Base-by-base conservation (phyloP, 2,797 vertebrate species). In the Buphagus erythrorhynchus region DNA sequence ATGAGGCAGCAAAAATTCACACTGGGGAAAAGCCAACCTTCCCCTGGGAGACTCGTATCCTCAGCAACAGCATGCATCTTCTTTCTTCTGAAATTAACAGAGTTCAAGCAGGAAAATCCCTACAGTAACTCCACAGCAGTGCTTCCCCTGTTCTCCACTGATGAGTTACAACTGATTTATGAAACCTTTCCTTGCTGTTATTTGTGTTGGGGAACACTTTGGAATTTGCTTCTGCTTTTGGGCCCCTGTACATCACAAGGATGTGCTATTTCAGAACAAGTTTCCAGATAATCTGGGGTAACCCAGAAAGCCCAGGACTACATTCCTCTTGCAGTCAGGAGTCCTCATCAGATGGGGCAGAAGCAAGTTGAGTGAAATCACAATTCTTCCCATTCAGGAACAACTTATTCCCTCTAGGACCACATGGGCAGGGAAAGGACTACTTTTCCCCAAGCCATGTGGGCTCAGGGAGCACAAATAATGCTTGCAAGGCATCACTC, bases 1-100 rank as follows among this genome's bases (percentile, higher is more conserved):
- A 63, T 10, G 14, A 82, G 57, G 71, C 52, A 92, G 71, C 69
- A 88, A 68, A 90, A 86, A 77, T n/a, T 82, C 66, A 42, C 49
- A 40, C 11, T 2, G 0, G 59, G 46, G 40, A 85, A 94, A 85
- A 89, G 49, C 13, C 8, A 8, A 18, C 38, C 66, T 86, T 76
- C 78, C 38, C 46, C 54, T 35, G 65, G 66, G 69, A 80, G 59
- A 52, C 45, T 80, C 0, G 1, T 93, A 87, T 91, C 77, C 49
- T 73, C 86, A 93, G 74, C 57, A 83, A 54, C 75, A 62, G 18
- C 61, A 42, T 31, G 58, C 17, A 94, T 35, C 29, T 35, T 74
- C 67, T 93, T 95, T 77, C 57, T 54, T 83, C 45, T 48, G 69
- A 46, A 68, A 77, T 13, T 59, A 71, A 22, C 26, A 31, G 36